phyloP scores from a whole-genome alignment of 2,113 vertebrate species.

The Gobio gobio region DNA sequence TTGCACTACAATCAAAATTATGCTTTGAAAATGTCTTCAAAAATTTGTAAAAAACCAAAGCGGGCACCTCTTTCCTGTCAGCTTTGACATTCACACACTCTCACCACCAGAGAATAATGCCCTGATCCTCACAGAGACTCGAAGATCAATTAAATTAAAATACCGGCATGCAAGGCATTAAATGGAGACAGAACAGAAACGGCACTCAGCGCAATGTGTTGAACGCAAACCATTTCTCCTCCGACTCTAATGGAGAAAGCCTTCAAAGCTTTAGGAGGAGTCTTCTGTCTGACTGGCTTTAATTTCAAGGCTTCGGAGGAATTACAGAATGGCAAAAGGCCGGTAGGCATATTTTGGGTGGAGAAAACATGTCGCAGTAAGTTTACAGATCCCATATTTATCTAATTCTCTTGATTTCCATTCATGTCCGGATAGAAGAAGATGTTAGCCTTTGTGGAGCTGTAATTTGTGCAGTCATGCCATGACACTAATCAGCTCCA shows the following conservation, averaged over 20 bases:
- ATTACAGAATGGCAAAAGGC: slow-evolving; percentile 58
- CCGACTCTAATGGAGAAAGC: slow-evolving; percentile 35
- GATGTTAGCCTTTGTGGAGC: slow-evolving; percentile 70
- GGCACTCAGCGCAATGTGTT: slow-evolving; percentile 49
- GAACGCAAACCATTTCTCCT: slow-evolving; percentile 50
- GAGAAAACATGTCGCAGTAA: slow-evolving; percentile 64
- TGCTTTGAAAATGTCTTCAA: slow-evolving; percentile 60
- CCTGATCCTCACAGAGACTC: slow-evolving; percentile 53
- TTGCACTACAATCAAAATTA: slow-evolving; percentile 74
- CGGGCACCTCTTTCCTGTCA: slow-evolving; percentile 60
- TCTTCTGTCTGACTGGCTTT: slow-evolving; percentile 58
- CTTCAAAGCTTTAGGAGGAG: slow-evolving; percentile 44
- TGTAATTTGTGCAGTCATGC: slow-evolving; percentile 69
- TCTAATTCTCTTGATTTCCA: slow-evolving; percentile 66
- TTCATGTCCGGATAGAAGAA: slow-evolving; percentile 63
- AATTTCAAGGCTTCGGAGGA: slow-evolving; percentile 56
- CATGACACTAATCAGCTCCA: slow-evolving; percentile 70
- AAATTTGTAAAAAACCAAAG: slow-evolving; percentile 48
- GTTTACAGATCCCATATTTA: slow-evolving; percentile 66
- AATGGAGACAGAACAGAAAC: slow-evolving; percentile 47
- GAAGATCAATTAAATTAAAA: slow-evolving; percentile 65
- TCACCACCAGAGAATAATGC: slow-evolving; percentile 47
- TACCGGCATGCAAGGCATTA: slow-evolving; percentile 53
- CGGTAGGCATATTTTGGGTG: slow-evolving; percentile 54
- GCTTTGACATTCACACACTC: slow-evolving; percentile 50